A percentile compares a stretch with the other conserved stretches of the same genome.
phyloP scores from a whole-genome alignment of 2,888 invertebrate genomes.

The Girardia tigrina region DNA sequence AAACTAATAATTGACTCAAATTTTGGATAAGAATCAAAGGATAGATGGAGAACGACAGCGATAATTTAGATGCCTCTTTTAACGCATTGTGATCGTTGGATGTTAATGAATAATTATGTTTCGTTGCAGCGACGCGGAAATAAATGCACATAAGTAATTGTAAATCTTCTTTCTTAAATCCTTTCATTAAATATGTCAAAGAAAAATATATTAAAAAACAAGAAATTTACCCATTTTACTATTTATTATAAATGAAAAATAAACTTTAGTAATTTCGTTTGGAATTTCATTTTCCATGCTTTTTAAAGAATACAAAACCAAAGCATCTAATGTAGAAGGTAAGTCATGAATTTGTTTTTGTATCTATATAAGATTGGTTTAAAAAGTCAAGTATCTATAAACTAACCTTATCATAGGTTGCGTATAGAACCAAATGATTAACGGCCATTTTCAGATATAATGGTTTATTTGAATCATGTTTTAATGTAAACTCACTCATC shows the following conservation, averaged over 20 bases:
- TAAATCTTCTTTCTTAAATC: neutral
- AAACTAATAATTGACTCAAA: neutral
- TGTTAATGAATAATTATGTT: neutral
- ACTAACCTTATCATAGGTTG: neutral
- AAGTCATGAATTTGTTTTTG: neutral
- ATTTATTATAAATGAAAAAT: neutral
- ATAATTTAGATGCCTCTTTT: neutral
- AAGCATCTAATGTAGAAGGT: neutral
- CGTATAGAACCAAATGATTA: neutral
- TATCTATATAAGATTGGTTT: too few relatives aligned
- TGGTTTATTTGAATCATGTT: neutral
- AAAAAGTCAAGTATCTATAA: too few relatives aligned
- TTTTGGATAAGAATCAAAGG: neutral
- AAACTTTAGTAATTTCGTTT: neutral
- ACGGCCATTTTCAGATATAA: neutral
- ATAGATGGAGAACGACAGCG: neutral
- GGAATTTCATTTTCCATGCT: neutral
- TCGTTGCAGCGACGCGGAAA: neutral
- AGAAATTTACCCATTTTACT: neutral
- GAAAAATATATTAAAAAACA: too few relatives aligned
- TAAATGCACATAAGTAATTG: neutral
- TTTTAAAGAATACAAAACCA: neutral
- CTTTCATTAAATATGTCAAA: neutral
- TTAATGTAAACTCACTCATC: neutral
- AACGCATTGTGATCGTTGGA: neutral